phyloP scores from a whole-genome alignment of 2,797 vertebrate species.

The Xiphophorus birchmanni region DNA sequence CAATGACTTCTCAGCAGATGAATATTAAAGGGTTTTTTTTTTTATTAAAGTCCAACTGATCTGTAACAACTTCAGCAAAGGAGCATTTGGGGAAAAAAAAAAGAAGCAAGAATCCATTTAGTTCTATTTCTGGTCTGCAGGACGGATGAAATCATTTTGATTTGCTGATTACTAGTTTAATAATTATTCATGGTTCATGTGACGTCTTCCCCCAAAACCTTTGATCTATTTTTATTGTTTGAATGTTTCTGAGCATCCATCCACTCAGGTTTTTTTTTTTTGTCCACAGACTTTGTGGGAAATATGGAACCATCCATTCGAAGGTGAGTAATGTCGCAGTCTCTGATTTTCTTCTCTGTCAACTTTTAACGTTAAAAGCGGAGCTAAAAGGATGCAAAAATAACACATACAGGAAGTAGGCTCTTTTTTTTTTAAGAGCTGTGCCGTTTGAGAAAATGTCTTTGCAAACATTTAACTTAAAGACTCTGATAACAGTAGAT shows the following conservation, averaged over 20 bases:
- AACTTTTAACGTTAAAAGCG: too few relatives aligned
- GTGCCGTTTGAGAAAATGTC: neutral
- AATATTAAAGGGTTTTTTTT: constrained; percentile 52
- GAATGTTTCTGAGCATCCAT: neutral
- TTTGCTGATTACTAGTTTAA: neutral
- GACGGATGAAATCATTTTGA: neutral
- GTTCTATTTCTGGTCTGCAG: neutral
- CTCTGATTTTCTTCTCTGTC: too few relatives aligned
- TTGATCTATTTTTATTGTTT: neutral
- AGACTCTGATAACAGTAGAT: neutral
- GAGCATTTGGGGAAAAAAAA: constrained; percentile 1
- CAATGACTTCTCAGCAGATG: constrained; percentile 36
- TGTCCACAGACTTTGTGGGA: neutral
- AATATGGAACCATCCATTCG: neutral
- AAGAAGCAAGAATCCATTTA: neutral
- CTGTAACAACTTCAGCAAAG: constrained; percentile 23
- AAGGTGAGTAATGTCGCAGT: too few relatives aligned
- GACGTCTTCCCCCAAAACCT: neutral
- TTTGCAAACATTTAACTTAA: neutral
- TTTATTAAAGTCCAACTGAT: constrained; percentile 63
- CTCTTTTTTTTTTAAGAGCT: too few relatives aligned
- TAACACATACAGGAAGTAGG: neutral
- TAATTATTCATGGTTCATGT: neutral
- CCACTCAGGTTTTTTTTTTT: neutral
- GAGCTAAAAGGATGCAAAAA: neutral